Evolutionary conservation across 2,888 invertebrate genomes (phyloP), one percentile per base, ranked within the genome.

Genomic region (Cyrtodaria siliqua): DNA sequence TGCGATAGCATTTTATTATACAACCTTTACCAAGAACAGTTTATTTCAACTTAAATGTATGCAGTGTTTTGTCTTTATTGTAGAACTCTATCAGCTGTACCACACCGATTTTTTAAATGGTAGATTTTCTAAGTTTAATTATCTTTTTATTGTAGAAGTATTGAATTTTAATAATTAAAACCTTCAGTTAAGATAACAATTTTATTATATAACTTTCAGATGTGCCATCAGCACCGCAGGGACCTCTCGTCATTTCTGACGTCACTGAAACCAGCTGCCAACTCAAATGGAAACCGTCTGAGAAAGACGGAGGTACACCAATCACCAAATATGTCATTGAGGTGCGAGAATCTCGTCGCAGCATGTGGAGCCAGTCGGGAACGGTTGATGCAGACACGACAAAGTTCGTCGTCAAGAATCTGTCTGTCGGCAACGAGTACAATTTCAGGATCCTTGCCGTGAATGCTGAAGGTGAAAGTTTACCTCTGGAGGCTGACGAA

Each of bases 361-460:
- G 87, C 96, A 98, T 56, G 95, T 99, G 82, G 99, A 99, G 93
- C 97, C 96, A 94, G 96, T 96, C 87, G 50, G 87, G 89, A 24
- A 78, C 79, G 14, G 86, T 89, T 14, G 84, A 87, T 49, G 82
- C 82, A 6, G 72, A 84, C 24, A 84, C 83, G 0, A 90, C 87
- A 23, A 85, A 79, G 53, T 96, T 95, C 92, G 95, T 86, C 78
- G 96, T 99, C 60, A 96, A 97, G 87, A 99, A 99, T 93, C 94
- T 99, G 78, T 95, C 95, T 2, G 96, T 98, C 29, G 98, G 98
- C 72, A 95, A 95, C 86, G 97, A 97, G 63, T 99, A 99, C 93
- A 98, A 99, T 86, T 99, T 99, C 95, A 95, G 99, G 76, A 98
- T 99, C 0, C 96, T 97, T 94, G 99, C 99, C 79, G 99, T 99